Conservation (phyloP, 2,888 invertebrate species). For the Griposia aprilina region DNA sequence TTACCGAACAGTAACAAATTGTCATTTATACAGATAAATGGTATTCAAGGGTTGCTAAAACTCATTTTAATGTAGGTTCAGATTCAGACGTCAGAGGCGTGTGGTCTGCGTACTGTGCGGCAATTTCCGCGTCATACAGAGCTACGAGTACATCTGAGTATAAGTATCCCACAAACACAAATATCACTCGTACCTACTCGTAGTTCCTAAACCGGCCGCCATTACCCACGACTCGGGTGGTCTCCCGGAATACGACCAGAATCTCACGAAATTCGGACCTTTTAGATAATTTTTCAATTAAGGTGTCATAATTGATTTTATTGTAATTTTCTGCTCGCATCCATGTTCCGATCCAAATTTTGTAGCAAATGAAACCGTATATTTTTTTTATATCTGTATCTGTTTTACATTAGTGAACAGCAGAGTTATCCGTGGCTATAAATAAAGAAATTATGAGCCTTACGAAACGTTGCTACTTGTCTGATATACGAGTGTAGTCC, state of each 20-base stretch:
- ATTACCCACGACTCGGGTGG: constrained; percentile 79
- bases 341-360: background rate
- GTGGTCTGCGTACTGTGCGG: constrained; percentile 33
- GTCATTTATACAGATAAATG: background rate
- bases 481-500: constrained; percentile 52
- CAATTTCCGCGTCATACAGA: constrained; percentile 67
- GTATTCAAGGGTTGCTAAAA: constrained; percentile 26
- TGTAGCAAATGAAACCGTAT: constrained; percentile 20
- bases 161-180: constrained; percentile 71
- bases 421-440: constrained; percentile 51
- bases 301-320: background rate
- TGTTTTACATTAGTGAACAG: constrained; percentile 34
- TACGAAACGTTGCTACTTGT: constrained; percentile 52
- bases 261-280: constrained; percentile 19
- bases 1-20: background rate
- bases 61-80: constrained; percentile 7
- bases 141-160: constrained; percentile 38
- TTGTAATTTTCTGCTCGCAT: background rate
- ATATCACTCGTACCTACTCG: constrained; percentile 68
- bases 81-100: constrained; percentile 34
- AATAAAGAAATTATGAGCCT: constrained; percentile 67
- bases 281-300: background rate
- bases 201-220: constrained; percentile 66
- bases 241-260: constrained; percentile 69
- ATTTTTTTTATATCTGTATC: constrained; percentile 26